These are phyloP conservation scores for Pherbina coryleti DNA, from an alignment of 2,888 invertebrate species.

Conservation along the genomic window DNA sequence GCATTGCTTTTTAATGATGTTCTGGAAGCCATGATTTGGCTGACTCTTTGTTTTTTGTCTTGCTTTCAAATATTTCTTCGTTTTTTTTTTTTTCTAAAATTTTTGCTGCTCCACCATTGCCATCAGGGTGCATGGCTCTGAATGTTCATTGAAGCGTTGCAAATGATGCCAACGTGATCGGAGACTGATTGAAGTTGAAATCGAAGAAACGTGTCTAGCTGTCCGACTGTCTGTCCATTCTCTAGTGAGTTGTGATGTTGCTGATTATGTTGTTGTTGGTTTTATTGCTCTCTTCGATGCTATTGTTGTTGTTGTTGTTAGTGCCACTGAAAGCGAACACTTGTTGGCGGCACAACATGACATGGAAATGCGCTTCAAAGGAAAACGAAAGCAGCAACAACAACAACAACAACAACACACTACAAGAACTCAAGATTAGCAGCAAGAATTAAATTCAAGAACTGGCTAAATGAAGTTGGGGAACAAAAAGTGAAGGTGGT, in stretches of 20 bases:
- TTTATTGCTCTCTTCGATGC: background rate
- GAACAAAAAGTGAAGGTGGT: background rate
- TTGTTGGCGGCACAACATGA: slow-evolving; percentile 25
- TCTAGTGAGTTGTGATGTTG: slow-evolving; percentile 16
- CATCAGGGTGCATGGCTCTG: background rate
- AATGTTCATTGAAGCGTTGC: slow-evolving; percentile 10
- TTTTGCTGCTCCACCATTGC: no score
- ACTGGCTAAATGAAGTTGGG: background rate
- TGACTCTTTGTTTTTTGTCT: background rate
- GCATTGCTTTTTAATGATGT: slow-evolving; percentile 36
- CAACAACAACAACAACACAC: background rate
- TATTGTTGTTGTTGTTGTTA: slow-evolving; percentile 24
- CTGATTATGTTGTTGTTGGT: slow-evolving; percentile 32
- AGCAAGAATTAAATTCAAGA: background rate
- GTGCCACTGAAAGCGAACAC: slow-evolving; percentile 30
- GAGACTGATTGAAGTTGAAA: slow-evolving; percentile 36
- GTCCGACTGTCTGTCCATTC: slow-evolving; percentile 12
- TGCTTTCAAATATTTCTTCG: background rate
- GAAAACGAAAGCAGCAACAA: slow-evolving; percentile 27
- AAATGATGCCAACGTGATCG: slow-evolving; percentile 27
- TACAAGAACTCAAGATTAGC: background rate
- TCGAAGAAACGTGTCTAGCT: slow-evolving; percentile 35
- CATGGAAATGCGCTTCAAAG: slow-evolving; percentile 17
- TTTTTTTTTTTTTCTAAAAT: no score
- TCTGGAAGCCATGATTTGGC: slow-evolving; percentile 5